Percentiles rank a stretch among this genome's conserved stretches.
phyloP scores from a whole-genome alignment of 2,797 vertebrate genomes.

The Acrossocheilus fasciatus region DNA sequence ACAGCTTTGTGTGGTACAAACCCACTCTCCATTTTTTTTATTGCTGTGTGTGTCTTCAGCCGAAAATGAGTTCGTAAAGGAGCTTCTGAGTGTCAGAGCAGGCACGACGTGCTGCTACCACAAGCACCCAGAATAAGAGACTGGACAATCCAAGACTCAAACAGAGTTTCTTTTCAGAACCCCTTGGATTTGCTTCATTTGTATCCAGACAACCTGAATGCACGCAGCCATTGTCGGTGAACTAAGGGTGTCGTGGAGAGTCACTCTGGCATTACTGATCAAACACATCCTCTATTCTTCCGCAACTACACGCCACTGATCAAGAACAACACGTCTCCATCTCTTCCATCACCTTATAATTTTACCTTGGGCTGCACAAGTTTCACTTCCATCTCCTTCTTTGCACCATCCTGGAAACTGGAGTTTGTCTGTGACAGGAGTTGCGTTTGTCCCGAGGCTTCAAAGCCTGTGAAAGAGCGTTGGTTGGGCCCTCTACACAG shows the following conservation, averaged over 20 bases:
- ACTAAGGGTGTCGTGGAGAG: conserved; percentile 51
- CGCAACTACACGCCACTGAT: conserved; percentile 44
- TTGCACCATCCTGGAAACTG: conserved; percentile 79
- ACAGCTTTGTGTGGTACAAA: conserved; percentile 74
- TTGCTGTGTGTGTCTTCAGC: conserved; percentile 76
- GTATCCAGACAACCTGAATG: conserved; percentile 42
- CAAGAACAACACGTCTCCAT: conserved; percentile 35
- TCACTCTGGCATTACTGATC: conserved; percentile 43
- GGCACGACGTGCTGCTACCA: conserved; percentile 88
- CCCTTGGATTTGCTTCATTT: conserved; percentile 17
- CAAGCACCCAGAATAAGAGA: conserved; percentile 72
- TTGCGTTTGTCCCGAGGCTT: conserved; percentile 73
- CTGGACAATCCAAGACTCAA: conserved; percentile 41
- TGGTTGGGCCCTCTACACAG: conserved; percentile 72
- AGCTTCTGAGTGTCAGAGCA: conserved; percentile 75
- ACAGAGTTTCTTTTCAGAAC: conserved; percentile 3
- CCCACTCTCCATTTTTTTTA: conserved; percentile 78
- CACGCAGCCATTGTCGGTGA: conserved; percentile 38
- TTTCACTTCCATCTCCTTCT: conserved; percentile 60
- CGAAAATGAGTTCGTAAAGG: conserved; percentile 93
- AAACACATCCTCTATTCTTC: conserved; percentile 50
- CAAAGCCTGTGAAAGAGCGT: conserved; percentile 63
- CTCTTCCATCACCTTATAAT: conserved; percentile 56
- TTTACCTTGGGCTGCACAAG: conserved; percentile 66
- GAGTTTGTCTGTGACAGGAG: conserved; percentile 76